Evolutionary conservation across 2,888 invertebrate genomes (phyloP).

Genomic region (Amblyjoppa fuscipennis): DNA sequence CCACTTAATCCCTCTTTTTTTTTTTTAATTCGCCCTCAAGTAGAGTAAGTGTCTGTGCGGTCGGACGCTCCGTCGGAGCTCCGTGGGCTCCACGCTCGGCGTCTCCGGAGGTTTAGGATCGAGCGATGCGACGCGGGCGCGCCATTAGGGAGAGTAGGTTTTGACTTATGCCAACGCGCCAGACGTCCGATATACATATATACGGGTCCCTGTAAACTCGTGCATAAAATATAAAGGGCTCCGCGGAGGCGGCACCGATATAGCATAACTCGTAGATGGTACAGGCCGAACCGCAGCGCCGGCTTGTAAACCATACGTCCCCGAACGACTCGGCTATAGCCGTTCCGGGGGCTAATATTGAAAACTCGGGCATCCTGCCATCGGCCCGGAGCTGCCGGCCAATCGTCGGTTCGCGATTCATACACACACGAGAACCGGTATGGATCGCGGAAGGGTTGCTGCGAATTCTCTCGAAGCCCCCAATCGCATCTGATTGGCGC

Average conservation of each 20-base stretch:
- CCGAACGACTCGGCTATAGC: constrained; percentile 1
- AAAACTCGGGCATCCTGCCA: constrained; percentile 16
- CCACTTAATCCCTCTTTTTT: constrained; percentile 4
- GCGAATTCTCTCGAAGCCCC: not conserved
- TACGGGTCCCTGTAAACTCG: constrained; percentile 80
- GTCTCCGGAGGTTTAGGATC: constrained; percentile 65
- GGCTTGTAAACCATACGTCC: constrained; percentile 53
- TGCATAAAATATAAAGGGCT: constrained; percentile 80
- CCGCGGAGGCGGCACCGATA: constrained; percentile 32
- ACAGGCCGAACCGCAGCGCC: constrained; percentile 8
- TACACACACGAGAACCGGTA: not conserved
- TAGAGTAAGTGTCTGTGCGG: constrained; percentile 23
- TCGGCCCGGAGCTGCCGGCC: not conserved
- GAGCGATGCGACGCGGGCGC: constrained; percentile 64
- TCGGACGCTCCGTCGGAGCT: constrained; percentile 25
- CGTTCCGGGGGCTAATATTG: not conserved
- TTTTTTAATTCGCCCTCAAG: constrained; percentile 53
- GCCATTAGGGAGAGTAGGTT: constrained; percentile 84
- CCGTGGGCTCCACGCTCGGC: constrained; percentile 22
- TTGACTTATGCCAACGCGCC: constrained; percentile 82
- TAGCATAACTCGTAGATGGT: constrained; percentile 47
- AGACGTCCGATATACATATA: constrained; percentile 74
- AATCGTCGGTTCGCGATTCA: constrained; percentile 3
- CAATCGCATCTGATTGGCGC: constrained; percentile 9
- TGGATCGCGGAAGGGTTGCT: not conserved